A percentile compares a stretch with the other conserved stretches of the same genome.
phyloP scores from a whole-genome alignment of 1,140 invertebrate genomes.

The Chrysomallon squamiferum region DNA sequence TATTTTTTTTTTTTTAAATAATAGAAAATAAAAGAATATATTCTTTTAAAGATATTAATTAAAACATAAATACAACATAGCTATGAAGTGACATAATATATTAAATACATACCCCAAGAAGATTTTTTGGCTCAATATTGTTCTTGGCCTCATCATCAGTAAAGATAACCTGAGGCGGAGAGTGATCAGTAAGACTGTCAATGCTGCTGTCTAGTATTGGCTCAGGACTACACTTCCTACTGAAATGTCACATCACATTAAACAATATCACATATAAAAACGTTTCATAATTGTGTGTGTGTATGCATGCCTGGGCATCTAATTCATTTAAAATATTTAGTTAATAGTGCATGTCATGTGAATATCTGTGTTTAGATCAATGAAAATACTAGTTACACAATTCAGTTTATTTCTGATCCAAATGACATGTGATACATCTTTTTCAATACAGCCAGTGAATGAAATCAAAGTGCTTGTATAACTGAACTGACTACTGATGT shows the following conservation, averaged over 20 bases:
- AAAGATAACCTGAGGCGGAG: conserved; percentile 28
- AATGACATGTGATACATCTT: no score
- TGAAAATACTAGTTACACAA: no score
- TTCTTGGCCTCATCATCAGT: conserved; percentile 29
- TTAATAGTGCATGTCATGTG: no score
- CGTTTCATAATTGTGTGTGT: background rate
- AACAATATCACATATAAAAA: background rate
- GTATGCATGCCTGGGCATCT: background rate
- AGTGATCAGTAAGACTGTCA: conserved; percentile 36
- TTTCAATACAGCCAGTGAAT: no score
- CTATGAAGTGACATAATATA: background rate
- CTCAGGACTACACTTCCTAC: conserved; percentile 19
- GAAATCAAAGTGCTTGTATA: no score
- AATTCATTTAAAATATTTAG: background rate
- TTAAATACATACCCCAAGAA: conserved; percentile 40
- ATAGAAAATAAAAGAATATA: no score
- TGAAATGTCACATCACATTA: conserved; percentile 5
- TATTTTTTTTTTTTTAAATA: background rate
- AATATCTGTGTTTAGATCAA: no score
- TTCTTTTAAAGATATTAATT: background rate
- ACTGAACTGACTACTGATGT: no score
- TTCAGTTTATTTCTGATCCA: background rate
- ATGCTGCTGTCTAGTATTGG: conserved; percentile 34
- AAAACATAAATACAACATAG: background rate
- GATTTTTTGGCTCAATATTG: conserved; percentile 51